Conservation (phyloP, 1,140 invertebrate species). For the Sipha flava region DNA sequence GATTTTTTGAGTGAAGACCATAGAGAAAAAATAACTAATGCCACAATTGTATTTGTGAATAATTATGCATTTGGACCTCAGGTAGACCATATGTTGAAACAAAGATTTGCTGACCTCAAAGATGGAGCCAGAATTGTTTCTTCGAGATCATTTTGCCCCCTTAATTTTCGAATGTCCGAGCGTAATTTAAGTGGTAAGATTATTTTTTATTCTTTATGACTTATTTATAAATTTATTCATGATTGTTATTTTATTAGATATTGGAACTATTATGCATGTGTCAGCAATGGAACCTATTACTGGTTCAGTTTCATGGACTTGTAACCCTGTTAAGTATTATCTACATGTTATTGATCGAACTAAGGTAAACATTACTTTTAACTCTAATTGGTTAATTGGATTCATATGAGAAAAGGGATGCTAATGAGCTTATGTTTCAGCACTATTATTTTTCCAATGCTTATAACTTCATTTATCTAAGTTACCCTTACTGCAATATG, state of each 20-base stretch:
- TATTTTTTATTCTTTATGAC: background rate
- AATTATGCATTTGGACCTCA: slow-evolving; percentile 97
- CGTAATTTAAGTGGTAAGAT: slow-evolving; percentile 63
- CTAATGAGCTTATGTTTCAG: background rate
- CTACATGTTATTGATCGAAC: slow-evolving; percentile 93
- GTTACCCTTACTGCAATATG: background rate
- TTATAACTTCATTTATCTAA: background rate
- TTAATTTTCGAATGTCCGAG: slow-evolving; percentile 96
- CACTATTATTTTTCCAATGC: background rate
- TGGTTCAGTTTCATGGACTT: slow-evolving; percentile 96
- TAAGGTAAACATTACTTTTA: slow-evolving; percentile 46
- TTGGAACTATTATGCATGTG: slow-evolving; percentile 97
- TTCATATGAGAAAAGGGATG: background rate
- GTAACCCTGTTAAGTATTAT: slow-evolving; percentile 95
- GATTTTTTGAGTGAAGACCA: slow-evolving; percentile 88
- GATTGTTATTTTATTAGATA: slow-evolving; percentile 57
- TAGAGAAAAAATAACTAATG: slow-evolving; percentile 81
- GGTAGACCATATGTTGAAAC: slow-evolving; percentile 93
- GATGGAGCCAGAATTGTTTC: slow-evolving; percentile 95
- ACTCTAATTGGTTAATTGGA: background rate
- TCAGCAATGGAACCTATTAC: slow-evolving; percentile 87
- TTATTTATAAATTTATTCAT: background rate
- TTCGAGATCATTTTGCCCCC: slow-evolving; percentile 95
- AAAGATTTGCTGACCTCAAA: slow-evolving; percentile 88
- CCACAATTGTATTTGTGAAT: slow-evolving; percentile 95